A percentile compares a stretch with the other conserved stretches of the same genome.
Conservation (phyloP, 2,797 vertebrate species). For the Mico argentatus region DNA sequence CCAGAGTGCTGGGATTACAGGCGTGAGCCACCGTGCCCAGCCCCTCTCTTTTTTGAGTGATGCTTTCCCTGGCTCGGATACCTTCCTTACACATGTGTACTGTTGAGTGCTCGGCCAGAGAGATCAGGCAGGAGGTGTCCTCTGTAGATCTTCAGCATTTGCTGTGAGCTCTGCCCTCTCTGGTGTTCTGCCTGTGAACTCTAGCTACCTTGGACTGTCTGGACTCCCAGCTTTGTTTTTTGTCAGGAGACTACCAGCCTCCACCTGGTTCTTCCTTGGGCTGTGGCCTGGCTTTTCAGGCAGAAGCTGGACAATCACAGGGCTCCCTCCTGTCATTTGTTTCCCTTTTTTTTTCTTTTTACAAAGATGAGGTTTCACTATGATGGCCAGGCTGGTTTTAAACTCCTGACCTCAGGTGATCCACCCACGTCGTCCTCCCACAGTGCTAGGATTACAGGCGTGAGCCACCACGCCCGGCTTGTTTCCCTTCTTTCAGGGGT, state of each 20-base stretch:
- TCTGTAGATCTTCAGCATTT: not conserved
- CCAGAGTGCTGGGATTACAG: too few relatives aligned
- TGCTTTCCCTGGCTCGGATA: not conserved
- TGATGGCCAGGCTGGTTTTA: too few relatives aligned
- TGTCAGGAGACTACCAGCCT: not conserved
- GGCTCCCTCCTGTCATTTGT: not conserved
- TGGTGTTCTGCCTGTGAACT: not conserved
- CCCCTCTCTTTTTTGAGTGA: not conserved
- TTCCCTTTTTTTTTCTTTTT: not conserved
- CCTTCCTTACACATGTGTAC: not conserved
- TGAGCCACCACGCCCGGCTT: too few relatives aligned
- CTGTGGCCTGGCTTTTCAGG: not conserved
- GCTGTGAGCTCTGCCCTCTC: not conserved
- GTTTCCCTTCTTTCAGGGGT: not conserved
- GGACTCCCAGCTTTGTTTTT: not conserved
- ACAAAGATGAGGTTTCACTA: too few relatives aligned
- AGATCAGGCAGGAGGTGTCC: not conserved
- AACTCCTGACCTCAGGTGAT: too few relatives aligned
- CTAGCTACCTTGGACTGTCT: not conserved
- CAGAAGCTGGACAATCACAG: not conserved
- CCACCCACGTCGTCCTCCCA: too few relatives aligned
- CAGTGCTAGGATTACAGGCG: too few relatives aligned
- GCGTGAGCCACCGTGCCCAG: too few relatives aligned
- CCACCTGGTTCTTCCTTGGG: not conserved
- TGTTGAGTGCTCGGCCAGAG: not conserved